Base-by-base conservation (phyloP, 2,113 vertebrate species). In the Coracopsis vasa region DNA sequence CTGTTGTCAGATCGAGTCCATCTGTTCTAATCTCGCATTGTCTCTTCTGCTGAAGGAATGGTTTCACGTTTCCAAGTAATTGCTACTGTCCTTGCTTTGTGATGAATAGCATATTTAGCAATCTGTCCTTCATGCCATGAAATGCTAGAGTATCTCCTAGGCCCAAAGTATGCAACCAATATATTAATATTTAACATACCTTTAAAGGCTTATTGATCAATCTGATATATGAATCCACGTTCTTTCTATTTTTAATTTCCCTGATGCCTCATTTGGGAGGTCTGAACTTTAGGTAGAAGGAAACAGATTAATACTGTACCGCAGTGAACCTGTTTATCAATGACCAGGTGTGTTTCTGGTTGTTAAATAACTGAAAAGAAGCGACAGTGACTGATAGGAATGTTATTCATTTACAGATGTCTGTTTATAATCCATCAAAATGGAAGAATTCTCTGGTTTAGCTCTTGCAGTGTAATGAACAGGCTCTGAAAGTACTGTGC, bases 1-100 rank as follows among this genome's bases (percentile, higher is more conserved):
- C 78, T 94, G 82, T 94, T 97, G 92, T 96, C 91, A 96, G 94
- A 95, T 97, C 64, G 78, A 96, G 61, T 90, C 82, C 85, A 71
- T 95, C 86, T 67, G 25, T 94, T 96, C 90, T 91, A 71, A 92
- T 90, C 37, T 65, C 90, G 48, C 80, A 87, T 94, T 92, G 31
- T 60, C 44, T 93, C 48, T 80, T 93, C 84, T 95, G 71, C 86
- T 79, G 60, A 88, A 93, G 87, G 80, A 91, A 75, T 62, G 90
- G 44, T 90, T 97, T 96, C 61, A 25, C 92, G 54, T 95, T 98
- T 96, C 92, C 67, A 95, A 75, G 88, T 89, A 94, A 94, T 92
- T 95, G 87, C 39, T 87, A 45, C 81, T 96, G 58, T 80, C 88
- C 66, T 75, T 47, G 72, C 75, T 93, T 93, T 77, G 77, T 85